Evolutionary conservation across 2,113 vertebrate genomes (phyloP).

Genomic region (Lycocorax pyrrhopterus): DNA sequence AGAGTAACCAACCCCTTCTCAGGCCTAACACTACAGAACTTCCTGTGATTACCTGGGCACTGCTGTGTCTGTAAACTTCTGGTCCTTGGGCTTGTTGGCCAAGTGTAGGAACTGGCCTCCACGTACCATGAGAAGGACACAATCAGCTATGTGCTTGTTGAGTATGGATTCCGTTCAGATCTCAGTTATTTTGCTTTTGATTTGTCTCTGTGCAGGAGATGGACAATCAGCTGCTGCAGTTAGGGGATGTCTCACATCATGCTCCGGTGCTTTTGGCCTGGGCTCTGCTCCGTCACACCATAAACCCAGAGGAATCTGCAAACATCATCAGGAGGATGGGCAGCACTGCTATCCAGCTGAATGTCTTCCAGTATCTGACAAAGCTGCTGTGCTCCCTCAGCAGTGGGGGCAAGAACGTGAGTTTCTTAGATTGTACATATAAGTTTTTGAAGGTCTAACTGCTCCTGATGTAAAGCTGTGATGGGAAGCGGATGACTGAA

Average conservation of each 20-base stretch:
- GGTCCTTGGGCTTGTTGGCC: neutral
- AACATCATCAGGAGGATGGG: constrained; percentile 83
- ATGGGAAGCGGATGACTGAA: neutral
- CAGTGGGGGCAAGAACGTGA: constrained; percentile 89
- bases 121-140: neutral
- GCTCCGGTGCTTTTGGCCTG: constrained; percentile 90
- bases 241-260: constrained; percentile 90
- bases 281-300: constrained; percentile 91
- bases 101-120: neutral
- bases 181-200: neutral
- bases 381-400: constrained; percentile 84
- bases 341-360: constrained; percentile 88
- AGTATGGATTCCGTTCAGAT: neutral
- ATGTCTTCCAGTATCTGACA: constrained; percentile 90
- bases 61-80: neutral
- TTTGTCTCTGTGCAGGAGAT: constrained; percentile 78
- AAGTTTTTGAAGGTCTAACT: neutral
- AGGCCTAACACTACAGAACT: neutral
- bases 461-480: neutral
- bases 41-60: neutral
- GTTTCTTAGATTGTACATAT: neutral
- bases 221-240: constrained; percentile 87
- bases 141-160: neutral
- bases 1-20: neutral
- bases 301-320: constrained; percentile 82